A percentile compares a stretch with the other conserved stretches of the same genome.
Evolutionary conservation across 2,113 vertebrate species (phyloP).

Genomic region (Gasterosteus nipponicus): DNA sequence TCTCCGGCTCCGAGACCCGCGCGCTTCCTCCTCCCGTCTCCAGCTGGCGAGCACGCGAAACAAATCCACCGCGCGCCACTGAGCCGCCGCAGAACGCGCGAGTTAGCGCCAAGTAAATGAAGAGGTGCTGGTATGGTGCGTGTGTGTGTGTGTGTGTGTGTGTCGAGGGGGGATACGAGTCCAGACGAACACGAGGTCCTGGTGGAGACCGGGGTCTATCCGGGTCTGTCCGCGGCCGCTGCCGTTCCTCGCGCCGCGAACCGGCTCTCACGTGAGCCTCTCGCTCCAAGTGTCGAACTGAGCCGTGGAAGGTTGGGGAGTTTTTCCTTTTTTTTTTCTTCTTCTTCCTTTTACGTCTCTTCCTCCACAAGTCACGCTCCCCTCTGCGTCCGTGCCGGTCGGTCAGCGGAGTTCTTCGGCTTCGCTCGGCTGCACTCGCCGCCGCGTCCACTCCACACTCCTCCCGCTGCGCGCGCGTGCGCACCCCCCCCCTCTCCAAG

Average conservation of each 20-base stretch:
- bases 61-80: slow-evolving; percentile 67
- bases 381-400: slow-evolving; percentile 68
- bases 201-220: slow-evolving; percentile 60
- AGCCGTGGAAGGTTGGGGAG: slow-evolving; percentile 44
- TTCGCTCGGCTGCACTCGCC: slow-evolving; percentile 69
- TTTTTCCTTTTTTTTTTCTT: neutral
- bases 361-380: slow-evolving; percentile 72
- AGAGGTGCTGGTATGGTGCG: too few relatives aligned
- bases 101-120: neutral
- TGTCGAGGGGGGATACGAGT: slow-evolving; percentile 38
- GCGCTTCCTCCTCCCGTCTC: slow-evolving; percentile 62
- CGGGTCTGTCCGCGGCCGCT: slow-evolving; percentile 46
- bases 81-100: too few relatives aligned
- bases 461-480: neutral
- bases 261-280: slow-evolving; percentile 55
- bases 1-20: slow-evolving; percentile 57
- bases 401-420: slow-evolving; percentile 71
- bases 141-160: too few relatives aligned
- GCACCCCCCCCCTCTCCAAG: neutral
- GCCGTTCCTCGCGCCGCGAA: slow-evolving; percentile 27
- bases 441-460: slow-evolving; percentile 49
- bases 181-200: slow-evolving; percentile 71
- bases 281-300: slow-evolving; percentile 10
- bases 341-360: slow-evolving; percentile 21
- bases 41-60: slow-evolving; percentile 46